Base-by-base conservation (phyloP, 2,113 vertebrate species). In the Pagrus major region DNA sequence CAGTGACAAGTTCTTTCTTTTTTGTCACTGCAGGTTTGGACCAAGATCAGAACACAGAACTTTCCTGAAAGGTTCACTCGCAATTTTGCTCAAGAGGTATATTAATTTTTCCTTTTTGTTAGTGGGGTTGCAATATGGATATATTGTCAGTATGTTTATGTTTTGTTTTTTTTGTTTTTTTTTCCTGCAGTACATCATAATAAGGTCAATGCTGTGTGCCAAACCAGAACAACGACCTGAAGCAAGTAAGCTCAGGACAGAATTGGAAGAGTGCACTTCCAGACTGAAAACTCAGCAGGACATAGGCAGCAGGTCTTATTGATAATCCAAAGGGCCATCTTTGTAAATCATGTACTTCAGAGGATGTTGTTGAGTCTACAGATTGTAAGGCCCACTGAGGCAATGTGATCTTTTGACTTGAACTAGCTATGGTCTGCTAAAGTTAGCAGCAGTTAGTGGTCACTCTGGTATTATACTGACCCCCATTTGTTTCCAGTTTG, bases 201-300 rank as follows among this genome's bases (percentile, higher is more conserved):
- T 95, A 14, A 58, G 44, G 10, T 54, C 41, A 39, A 93, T 93
- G 94, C 85, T 95, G 78, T 41, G 18, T 74, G 10, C 2, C 14
- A 64, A 80, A 0, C 92, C 94, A 51, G 71, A 85, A 25, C 61
- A 86, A 0, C 88, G 94, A 78, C 94, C 94, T 8, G 90, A 94
- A 18, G 94, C 94, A 8, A 31, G 29, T 1, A 0, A 83, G 5
- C 25, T 94, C 8, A 70, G 80, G 59, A 33, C 0, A 0, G 18
- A 85, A 0, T 41, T 95, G 67, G 39, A 86, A 2, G 2, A 80
- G 15, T 29, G 1, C 18, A 6, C 0, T 61, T 5, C 1, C 1
- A n/a, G 0, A n/a, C 31, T 84, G 6, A 1, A 18, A 2, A 3
- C 5, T 46, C 7, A 67, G 69, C 56, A 46, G 2, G 4, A 12